Evolutionary conservation across 2,797 vertebrate species (phyloP).

Genomic region (Coendou prehensilis): DNA sequence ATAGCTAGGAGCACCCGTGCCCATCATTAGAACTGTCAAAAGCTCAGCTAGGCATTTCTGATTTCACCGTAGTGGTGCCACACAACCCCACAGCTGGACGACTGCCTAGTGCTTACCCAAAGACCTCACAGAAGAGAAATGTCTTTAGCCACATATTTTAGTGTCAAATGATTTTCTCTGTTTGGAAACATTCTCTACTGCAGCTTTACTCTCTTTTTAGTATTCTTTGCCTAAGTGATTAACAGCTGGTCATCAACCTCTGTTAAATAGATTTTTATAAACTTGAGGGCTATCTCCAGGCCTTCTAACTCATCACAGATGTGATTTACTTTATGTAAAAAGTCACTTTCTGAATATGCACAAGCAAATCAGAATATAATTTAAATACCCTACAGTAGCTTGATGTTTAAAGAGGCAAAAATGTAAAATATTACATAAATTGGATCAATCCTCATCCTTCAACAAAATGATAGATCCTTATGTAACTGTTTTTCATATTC

Average conservation of each 20-base stretch:
- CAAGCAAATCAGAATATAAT: conserved; percentile 74
- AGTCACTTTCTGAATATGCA: conserved; percentile 77
- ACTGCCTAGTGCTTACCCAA: neutral
- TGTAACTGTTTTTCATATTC: conserved; percentile 16
- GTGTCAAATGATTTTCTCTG: conserved; percentile 26
- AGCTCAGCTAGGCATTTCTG: neutral
- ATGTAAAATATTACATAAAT: conserved; percentile 69
- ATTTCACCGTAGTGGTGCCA: neutral
- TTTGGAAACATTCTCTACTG: conserved; percentile 26
- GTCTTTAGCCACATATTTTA: neutral
- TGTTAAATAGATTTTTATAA: conserved; percentile 67
- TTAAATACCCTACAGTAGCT: conserved; percentile 65
- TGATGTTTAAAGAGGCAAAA: conserved; percentile 68
- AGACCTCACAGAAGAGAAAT: conserved; percentile 15
- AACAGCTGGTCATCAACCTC: conserved; percentile 67
- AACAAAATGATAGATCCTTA: conserved; percentile 55
- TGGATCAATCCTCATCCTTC: conserved; percentile 35
- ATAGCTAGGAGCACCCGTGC: neutral
- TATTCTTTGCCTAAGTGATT: conserved; percentile 62
- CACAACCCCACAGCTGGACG: neutral
- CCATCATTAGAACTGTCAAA: neutral
- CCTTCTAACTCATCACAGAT: conserved; percentile 39
- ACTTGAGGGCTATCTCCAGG: conserved; percentile 46
- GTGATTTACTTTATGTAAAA: conserved; percentile 77
- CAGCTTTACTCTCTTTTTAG: conserved; percentile 6